A percentile compares a stretch with the other conserved stretches of the same genome.
Evolutionary conservation across 2,888 invertebrate species (phyloP).

Genomic region (Parnassius glacialis): DNA sequence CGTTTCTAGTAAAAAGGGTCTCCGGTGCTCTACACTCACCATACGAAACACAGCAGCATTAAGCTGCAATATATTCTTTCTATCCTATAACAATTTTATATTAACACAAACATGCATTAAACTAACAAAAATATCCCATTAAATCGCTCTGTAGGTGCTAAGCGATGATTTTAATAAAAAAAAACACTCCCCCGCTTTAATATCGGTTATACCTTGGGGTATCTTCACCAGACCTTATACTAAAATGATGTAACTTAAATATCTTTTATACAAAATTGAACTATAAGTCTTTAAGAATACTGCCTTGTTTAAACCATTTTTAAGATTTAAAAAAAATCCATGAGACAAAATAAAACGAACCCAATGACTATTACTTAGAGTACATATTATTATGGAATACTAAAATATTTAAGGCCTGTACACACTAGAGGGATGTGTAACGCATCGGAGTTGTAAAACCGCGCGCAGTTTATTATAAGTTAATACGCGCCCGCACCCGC

Average conservation of each 20-base stretch:
- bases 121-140: constrained; percentile 36
- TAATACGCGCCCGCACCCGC: constrained; percentile 65
- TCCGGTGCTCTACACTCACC: too few relatives aligned
- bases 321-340: not conserved
- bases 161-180: constrained; percentile 73
- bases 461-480: constrained; percentile 76
- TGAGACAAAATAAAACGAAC: not conserved
- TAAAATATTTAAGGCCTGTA: constrained; percentile 35
- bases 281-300: not conserved
- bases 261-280: constrained; percentile 22
- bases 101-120: constrained; percentile 7
- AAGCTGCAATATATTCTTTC: too few relatives aligned
- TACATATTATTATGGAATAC: constrained; percentile 17
- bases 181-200: constrained; percentile 60
- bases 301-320: not conserved
- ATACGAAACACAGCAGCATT: too few relatives aligned
- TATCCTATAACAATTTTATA: not conserved
- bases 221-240: constrained; percentile 35
- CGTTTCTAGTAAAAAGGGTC: too few relatives aligned
- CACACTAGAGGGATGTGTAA: constrained; percentile 34
- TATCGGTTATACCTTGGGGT: constrained; percentile 59
- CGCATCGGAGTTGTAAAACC: constrained; percentile 60
- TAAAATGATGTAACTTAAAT: constrained; percentile 26
- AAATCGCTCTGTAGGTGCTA: constrained; percentile 42
- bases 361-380: constrained; percentile 1